Evolutionary conservation across 2,113 vertebrate genomes (phyloP), one percentile per base, ranked within the genome.

Genomic region (Clarias macrocephalus): DNA sequence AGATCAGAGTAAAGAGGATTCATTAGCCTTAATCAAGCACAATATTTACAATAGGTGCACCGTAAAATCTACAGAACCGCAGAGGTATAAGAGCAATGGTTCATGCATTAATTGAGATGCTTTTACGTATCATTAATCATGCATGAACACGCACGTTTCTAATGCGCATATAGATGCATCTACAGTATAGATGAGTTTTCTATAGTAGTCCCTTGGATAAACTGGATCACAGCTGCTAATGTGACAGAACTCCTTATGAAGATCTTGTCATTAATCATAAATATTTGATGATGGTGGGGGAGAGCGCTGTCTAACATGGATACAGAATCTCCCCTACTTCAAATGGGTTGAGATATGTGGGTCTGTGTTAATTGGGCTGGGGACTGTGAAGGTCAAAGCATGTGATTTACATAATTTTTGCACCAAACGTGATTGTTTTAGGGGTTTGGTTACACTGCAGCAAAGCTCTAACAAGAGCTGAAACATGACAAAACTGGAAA

Each of bases 61-160:
- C 1, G 8, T 1, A 73, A 75, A 75, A 30, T 56, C 85, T 89
- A 54, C 59, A 77, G 56, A 72, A 83, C 18, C 10, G 75, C 87
- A 65, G 72, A 80, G 15, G 89, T 56, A 80, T 84, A 85, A 86
- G 86, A 88, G 57, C 83, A 19, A 52, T 10, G 82, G 83, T 85
- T 86, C 80, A 84, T 85, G 86, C 91, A 82, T 87, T 86, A 87
- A 81, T 88, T 79, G 86, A 92, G 59, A 79, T 57, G 13, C 12
- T 63, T 12, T 57, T 8, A 11, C 25, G 21, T 18, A 57, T 42
- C 12, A 25, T 10, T 52, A n/a, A 77, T 62, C 2, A 63, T 25
- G 42, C 42, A 52, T 76, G 73, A 21, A 52, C 52, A 76, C 54
- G 15, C 42, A 76, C n/a, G 23, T n/a, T 76, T 52, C 73, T n/a